Evolutionary conservation across 92 coral and sea anemone species (phyloP).

Genomic region (Porites lobata): DNA sequence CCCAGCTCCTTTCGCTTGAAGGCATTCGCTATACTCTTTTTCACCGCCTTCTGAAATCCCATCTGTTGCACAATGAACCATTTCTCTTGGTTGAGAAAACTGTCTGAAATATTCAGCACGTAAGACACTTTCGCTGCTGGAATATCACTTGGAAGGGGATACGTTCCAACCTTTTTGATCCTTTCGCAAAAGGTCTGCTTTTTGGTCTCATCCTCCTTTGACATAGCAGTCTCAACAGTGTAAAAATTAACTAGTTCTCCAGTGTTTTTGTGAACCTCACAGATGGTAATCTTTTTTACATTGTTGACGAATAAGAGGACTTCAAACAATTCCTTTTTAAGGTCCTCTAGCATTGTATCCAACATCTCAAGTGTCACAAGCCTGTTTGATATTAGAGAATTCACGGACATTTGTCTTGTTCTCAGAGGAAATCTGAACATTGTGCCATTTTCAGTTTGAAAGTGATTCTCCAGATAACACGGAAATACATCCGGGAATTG

Average conservation of each 20-base stretch:
- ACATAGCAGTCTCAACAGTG: slow-evolving; percentile 57
- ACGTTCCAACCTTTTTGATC: slow-evolving; percentile 35
- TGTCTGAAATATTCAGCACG: slow-evolving; percentile 60
- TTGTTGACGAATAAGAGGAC: slow-evolving; percentile 85
- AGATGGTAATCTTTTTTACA: slow-evolving; percentile 76
- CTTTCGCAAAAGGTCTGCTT: slow-evolving; percentile 47
- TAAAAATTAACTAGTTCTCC: slow-evolving; percentile 51
- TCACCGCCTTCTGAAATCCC: slow-evolving; percentile 58
- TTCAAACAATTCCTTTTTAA: slow-evolving; percentile 72
- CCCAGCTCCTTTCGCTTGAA: slow-evolving; percentile 57
- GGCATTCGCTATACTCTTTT: slow-evolving; percentile 26
- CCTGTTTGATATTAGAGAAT: slow-evolving; percentile 33
- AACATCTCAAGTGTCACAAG: slow-evolving; percentile 27
- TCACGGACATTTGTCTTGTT: slow-evolving; percentile 39
- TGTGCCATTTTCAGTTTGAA: slow-evolving; percentile 68
- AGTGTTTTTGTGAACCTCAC: slow-evolving; percentile 50
- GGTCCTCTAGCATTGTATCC: slow-evolving; percentile 60
- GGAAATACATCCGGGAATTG: slow-evolving; percentile 76
- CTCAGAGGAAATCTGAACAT: slow-evolving; percentile 88
- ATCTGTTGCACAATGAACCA: slow-evolving; percentile 83
- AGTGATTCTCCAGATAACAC: slow-evolving; percentile 76
- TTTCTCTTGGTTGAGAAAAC: slow-evolving; percentile 37
- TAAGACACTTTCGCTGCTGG: slow-evolving; percentile 57
- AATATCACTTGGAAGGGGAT: slow-evolving; percentile 20
- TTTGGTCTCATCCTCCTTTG: slow-evolving; percentile 58